phyloP scores from a whole-genome alignment of 2,113 vertebrate species.

The Xenopus laevis region DNA sequence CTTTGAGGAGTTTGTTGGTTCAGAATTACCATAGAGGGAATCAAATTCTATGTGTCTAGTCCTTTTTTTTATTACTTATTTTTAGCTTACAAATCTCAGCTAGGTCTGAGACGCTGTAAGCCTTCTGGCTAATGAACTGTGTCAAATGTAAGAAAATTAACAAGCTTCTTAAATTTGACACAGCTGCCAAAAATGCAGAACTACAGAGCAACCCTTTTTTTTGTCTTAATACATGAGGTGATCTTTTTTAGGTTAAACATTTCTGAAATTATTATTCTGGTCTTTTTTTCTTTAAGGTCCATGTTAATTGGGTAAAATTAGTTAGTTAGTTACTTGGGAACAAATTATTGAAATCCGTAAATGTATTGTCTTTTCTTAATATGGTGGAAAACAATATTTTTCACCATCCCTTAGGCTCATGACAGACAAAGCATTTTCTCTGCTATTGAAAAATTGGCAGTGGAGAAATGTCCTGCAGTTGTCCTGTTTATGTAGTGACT shows the following conservation, averaged over 20 bases:
- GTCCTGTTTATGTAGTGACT: too few relatives aligned
- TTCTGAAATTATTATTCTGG: neutral
- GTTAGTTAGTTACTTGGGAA: too few relatives aligned
- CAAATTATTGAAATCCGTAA: too few relatives aligned
- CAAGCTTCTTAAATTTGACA: conserved; percentile 41
- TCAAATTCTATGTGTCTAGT: neutral
- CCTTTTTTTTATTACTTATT: conserved; percentile 9
- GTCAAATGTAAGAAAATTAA: conserved; percentile 32
- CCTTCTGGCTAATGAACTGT: conserved; percentile 29
- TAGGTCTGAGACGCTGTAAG: conserved; percentile 13
- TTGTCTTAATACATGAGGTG: conserved; percentile 16
- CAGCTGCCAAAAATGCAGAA: conserved; percentile 22
- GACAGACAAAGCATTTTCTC: too few relatives aligned
- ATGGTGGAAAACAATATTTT: too few relatives aligned
- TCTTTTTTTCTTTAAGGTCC: neutral
- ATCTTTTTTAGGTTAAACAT: conserved; percentile 12
- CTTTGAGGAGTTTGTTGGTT: neutral
- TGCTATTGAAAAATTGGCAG: too few relatives aligned
- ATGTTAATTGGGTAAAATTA: too few relatives aligned
- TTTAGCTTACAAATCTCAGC: conserved; percentile 9
- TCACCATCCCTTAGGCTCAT: too few relatives aligned
- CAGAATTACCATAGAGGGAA: neutral
- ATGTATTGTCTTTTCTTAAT: too few relatives aligned
- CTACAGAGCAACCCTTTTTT: neutral
- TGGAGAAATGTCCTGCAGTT: too few relatives aligned